A percentile compares a stretch with the other conserved stretches of the same genome.
Evolutionary conservation across 30 jellyfish, hydroid and myxozoan species (phyloP).

Genomic region (Calvadosia cruxmelitensis): DNA sequence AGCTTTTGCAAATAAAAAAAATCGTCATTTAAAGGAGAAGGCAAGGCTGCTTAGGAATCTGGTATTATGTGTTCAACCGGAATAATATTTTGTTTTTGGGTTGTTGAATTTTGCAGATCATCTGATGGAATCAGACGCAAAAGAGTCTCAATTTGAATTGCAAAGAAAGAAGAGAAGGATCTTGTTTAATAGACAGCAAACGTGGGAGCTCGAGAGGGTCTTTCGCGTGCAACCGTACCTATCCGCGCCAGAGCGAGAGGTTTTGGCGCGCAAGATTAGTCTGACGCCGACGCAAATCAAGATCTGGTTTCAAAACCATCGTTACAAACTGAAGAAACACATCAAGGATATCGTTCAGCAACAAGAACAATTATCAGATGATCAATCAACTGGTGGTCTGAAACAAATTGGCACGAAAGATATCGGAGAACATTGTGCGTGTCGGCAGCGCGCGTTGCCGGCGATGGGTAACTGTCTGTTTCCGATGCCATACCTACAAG

Average conservation of each 20-base stretch:
- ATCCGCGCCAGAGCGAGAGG: constrained; percentile 82
- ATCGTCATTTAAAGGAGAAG: neutral
- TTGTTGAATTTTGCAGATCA: too few species aligned
- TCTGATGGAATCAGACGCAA: neutral
- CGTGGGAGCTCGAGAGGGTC: constrained; percentile 88
- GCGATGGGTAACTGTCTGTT: too few species aligned
- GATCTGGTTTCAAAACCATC: constrained; percentile 94
- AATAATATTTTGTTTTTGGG: too few species aligned
- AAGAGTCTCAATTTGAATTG: constrained; percentile 8
- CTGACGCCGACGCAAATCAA: constrained; percentile 89
- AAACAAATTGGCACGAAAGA: too few species aligned
- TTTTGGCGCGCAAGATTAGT: constrained; percentile 55
- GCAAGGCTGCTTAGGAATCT: too few species aligned
- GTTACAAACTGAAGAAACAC: constrained; percentile 73
- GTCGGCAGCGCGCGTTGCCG: too few species aligned
- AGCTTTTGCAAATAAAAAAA: too few species aligned
- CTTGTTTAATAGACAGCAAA: constrained; percentile 67
- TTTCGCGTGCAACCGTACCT: constrained; percentile 79
- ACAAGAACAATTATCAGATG: too few species aligned
- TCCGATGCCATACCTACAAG: too few species aligned
- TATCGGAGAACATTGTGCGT: too few species aligned
- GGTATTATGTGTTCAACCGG: too few species aligned
- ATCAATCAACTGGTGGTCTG: too few species aligned
- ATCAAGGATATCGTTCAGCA: constrained; percentile 73
- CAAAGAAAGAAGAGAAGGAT: constrained; percentile 62